Conservation (phyloP, 2,888 invertebrate species). For the Drosophila mayaguana region DNA sequence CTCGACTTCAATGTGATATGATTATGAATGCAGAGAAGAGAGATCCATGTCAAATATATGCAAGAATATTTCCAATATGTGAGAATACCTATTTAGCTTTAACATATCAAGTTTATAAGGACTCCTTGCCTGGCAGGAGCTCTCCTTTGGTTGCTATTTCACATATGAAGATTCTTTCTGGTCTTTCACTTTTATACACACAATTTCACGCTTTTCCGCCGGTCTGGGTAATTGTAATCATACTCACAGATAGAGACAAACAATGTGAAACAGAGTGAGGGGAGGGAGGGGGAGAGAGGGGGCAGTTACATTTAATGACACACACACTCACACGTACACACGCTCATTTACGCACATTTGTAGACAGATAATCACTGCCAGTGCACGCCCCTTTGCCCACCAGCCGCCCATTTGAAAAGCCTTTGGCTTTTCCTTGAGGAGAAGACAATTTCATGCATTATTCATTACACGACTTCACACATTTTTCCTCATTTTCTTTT, state of each 20-base stretch:
- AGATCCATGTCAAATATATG: too few relatives aligned
- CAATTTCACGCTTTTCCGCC: conserved; percentile 10
- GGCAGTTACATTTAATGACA: conserved; percentile 46
- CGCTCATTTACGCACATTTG: conserved; percentile 43
- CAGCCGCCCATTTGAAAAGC: conserved; percentile 39
- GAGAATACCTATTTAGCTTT: neutral
- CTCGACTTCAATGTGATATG: too few relatives aligned
- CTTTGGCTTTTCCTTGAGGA: conserved; percentile 58
- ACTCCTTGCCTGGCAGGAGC: neutral
- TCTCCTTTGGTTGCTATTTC: neutral
- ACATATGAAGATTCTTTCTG: neutral
- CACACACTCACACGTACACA: conserved; percentile 35
- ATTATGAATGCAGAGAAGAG: too few relatives aligned
- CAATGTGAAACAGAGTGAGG: conserved; percentile 13
- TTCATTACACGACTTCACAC: conserved; percentile 79
- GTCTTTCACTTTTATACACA: neutral
- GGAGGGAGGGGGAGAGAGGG: neutral
- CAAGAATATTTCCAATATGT: too few relatives aligned
- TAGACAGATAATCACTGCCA: conserved; percentile 70
- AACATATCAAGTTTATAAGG: neutral
- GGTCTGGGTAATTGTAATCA: conserved; percentile 59
- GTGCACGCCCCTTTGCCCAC: conserved; percentile 2
- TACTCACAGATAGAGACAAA: conserved; percentile 26
- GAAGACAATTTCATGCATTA: conserved; percentile 79
- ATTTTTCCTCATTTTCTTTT: conserved; percentile 73